Evolutionary conservation across 2,113 vertebrate species (phyloP).

Genomic region (Notechis scutatus): DNA sequence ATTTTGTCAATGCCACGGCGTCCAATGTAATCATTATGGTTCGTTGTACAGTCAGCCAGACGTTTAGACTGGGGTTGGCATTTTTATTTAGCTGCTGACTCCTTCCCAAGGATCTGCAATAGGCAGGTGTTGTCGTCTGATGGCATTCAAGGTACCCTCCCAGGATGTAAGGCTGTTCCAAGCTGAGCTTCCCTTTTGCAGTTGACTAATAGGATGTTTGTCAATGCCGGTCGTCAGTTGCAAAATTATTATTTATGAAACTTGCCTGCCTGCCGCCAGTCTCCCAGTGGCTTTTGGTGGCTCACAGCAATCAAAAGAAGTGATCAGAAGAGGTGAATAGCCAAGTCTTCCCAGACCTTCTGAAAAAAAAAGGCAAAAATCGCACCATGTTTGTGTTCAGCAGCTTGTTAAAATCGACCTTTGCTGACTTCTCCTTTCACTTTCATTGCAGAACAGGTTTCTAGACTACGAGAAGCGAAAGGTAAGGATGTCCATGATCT

Average conservation of each 20-base stretch:
- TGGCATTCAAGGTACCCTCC: no score
- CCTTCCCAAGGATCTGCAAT: no score
- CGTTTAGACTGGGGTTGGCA: no score
- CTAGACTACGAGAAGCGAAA: constrained; percentile 91
- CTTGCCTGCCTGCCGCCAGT: background rate
- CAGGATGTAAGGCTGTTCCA: no score
- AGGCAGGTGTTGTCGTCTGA: no score
- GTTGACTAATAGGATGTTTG: background rate
- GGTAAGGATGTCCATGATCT: constrained; percentile 65
- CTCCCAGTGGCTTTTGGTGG: background rate
- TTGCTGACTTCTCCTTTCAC: background rate
- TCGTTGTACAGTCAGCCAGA: no score
- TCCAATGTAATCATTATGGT: no score
- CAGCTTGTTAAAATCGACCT: background rate
- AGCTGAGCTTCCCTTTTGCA: no score
- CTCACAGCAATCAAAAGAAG: background rate
- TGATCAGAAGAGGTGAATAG: background rate
- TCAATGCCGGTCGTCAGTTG: background rate
- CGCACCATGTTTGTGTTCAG: background rate
- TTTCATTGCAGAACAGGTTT: constrained; percentile 84
- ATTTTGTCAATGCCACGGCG: no score
- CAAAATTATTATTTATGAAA: background rate
- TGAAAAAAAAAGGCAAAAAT: background rate
- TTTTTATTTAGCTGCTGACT: no score
- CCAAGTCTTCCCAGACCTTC: background rate